phyloP scores from a whole-genome alignment of 23 tunicate genomes.

The Trididemnum miniatum region DNA sequence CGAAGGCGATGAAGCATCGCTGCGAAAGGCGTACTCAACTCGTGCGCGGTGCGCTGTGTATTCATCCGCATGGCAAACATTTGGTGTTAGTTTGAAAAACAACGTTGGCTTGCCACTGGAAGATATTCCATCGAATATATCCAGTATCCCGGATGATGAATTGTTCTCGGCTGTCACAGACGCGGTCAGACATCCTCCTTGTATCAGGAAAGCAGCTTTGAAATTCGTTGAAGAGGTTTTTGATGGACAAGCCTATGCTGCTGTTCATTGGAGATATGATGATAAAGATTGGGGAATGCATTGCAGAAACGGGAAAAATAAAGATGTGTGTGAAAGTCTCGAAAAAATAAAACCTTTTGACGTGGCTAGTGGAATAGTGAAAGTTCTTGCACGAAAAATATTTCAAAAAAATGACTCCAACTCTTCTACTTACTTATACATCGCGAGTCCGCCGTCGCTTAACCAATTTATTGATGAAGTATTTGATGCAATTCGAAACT shows the following conservation, averaged over 20 bases:
- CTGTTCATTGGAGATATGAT: conserved; percentile 52
- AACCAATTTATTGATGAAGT: conserved; percentile 2
- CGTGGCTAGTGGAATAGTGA: conserved; percentile 19
- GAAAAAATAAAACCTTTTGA: background rate
- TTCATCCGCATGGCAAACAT: background rate
- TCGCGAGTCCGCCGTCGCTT: conserved; percentile 39
- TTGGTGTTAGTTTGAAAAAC: background rate
- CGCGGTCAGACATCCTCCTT: conserved; percentile 20
- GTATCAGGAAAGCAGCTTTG: conserved; percentile 29
- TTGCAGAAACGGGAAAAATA: too few species aligned
- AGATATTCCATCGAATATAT: background rate
- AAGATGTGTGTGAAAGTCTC: background rate
- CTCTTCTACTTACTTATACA: conserved; percentile 6
- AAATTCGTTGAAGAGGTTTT: background rate
- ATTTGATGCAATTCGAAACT: background rate
- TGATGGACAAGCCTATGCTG: conserved; percentile 3
- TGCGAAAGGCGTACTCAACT: conserved; percentile 22
- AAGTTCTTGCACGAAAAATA: background rate
- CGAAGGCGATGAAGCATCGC: background rate
- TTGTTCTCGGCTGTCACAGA: conserved; percentile 38
- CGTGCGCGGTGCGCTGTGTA: conserved; percentile 29
- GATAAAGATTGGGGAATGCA: conserved; percentile 15
- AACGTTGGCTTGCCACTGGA: conserved; percentile 20
- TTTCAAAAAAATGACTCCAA: background rate
- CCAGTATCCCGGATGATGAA: background rate